Conservation (phyloP, 1,140 invertebrate genomes). For the Papilio polytes region DNA sequence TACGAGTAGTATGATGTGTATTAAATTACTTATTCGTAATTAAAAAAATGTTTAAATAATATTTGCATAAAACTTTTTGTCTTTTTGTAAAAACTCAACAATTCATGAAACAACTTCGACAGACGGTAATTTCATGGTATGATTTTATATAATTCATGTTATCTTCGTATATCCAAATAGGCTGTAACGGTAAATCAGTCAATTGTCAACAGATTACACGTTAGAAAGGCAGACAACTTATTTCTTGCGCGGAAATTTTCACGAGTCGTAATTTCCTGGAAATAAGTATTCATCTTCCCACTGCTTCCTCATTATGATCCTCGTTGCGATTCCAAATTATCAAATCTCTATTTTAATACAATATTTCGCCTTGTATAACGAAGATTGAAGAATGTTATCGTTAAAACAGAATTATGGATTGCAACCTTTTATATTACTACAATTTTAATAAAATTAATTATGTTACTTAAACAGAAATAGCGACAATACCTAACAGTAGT, state of each 20-base stretch:
- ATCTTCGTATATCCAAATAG: constrained; percentile 1
- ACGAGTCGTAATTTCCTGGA: constrained; percentile 19
- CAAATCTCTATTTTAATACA: constrained; percentile 3
- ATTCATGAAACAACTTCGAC: no score
- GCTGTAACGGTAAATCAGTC: constrained; percentile 7
- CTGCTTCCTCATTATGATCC: constrained; percentile 21
- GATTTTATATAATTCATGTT: background rate
- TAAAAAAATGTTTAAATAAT: no score
- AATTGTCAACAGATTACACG: constrained; percentile 5
- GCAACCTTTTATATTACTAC: background rate
- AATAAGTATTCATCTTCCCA: constrained; percentile 24
- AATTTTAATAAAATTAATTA: no score
- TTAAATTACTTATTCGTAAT: no score
- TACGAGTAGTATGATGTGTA: no score
- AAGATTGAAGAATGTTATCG: background rate
- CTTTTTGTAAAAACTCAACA: no score
- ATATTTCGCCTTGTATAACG: background rate
- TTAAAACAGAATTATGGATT: background rate
- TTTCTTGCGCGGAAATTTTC: constrained; percentile 23
- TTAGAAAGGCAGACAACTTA: constrained; percentile 16
- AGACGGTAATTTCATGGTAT: no score
- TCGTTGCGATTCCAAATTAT: constrained; percentile 1
- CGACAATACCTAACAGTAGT: no score
- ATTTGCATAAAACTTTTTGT: no score
- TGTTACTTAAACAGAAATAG: no score